Evolutionary conservation across 2,888 invertebrate species (phyloP).

Genomic region (Corbicula japonica): DNA sequence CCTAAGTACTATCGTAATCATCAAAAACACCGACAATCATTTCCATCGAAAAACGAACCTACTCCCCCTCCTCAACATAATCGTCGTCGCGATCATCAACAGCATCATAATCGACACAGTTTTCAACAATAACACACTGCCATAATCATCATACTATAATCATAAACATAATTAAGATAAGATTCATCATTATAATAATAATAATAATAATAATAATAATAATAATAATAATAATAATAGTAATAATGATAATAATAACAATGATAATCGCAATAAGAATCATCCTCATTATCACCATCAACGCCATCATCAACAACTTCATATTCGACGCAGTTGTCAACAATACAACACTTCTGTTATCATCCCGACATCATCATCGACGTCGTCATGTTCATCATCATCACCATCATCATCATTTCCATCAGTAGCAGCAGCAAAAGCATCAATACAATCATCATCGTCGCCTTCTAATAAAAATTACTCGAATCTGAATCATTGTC

Average conservation of each 20-base stretch:
- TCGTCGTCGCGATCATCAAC: no score
- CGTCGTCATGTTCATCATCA: slow-evolving; percentile 8
- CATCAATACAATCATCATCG: background rate
- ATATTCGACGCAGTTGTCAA: background rate
- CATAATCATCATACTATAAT: background rate
- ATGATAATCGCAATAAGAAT: background rate
- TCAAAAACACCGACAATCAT: no score
- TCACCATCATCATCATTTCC: slow-evolving; percentile 12
- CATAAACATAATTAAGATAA: background rate
- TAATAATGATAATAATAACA: slow-evolving; percentile 6
- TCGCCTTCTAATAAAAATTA: no score
- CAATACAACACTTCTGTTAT: no score
- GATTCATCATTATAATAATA: background rate
- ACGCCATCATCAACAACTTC: background rate
- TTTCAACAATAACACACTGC: background rate
- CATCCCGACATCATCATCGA: background rate
- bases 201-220: slow-evolving; percentile 3
- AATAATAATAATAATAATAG: background rate
- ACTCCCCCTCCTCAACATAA: no score
- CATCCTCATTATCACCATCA: slow-evolving; percentile 5
- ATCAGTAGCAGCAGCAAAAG: slow-evolving; percentile 1
- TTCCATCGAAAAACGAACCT: no score
- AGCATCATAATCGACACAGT: background rate
- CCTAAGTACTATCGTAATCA: no score
- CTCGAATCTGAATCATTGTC: background rate